These are phyloP conservation scores for Telmatherina bonti DNA, from an alignment of 2,797 vertebrate genomes.

Conservation along the genomic window DNA sequence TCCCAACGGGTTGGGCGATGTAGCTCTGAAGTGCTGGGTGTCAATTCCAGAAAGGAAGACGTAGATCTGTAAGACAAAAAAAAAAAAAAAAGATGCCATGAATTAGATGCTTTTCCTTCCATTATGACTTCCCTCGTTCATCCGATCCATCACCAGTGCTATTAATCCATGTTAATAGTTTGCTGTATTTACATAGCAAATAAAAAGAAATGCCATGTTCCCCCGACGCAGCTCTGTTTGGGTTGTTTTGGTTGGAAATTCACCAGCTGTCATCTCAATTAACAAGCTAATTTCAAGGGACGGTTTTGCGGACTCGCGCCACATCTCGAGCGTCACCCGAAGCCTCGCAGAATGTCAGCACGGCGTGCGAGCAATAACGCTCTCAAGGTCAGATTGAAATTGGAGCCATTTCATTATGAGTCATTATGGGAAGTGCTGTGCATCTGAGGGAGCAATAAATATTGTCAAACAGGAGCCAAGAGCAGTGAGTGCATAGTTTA, in stretches of 20 bases:
- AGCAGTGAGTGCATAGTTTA: constrained; percentile 17
- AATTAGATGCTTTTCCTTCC: constrained; percentile 45
- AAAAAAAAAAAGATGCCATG: no score
- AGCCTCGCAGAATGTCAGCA: constrained; percentile 46
- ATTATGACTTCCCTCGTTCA: constrained; percentile 39
- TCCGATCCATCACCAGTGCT: constrained; percentile 54
- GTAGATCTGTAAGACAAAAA: background rate
- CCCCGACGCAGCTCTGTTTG: constrained; percentile 14
- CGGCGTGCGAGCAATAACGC: constrained; percentile 38
- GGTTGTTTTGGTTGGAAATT: constrained; percentile 47
- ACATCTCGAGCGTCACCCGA: constrained; percentile 57
- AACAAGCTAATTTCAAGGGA: constrained; percentile 48
- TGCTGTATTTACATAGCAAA: constrained; percentile 57
- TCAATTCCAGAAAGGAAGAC: constrained; percentile 26
- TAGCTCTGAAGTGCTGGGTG: constrained; percentile 31
- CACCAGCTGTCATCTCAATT: constrained; percentile 64
- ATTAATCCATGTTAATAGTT: constrained; percentile 49
- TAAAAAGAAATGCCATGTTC: constrained; percentile 2
- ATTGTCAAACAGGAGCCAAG: constrained; percentile 58
- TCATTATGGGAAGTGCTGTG: constrained; percentile 63
- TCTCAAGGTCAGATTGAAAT: constrained; percentile 78
- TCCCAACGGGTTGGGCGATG: constrained; percentile 7
- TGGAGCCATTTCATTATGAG: constrained; percentile 73
- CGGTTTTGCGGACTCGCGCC: constrained; percentile 30
- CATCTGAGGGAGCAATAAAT: constrained; percentile 70